Evolutionary conservation across 2,113 vertebrate species (phyloP), one percentile per base, ranked within the genome.

Genomic region (Corythoichthys intestinalis): DNA sequence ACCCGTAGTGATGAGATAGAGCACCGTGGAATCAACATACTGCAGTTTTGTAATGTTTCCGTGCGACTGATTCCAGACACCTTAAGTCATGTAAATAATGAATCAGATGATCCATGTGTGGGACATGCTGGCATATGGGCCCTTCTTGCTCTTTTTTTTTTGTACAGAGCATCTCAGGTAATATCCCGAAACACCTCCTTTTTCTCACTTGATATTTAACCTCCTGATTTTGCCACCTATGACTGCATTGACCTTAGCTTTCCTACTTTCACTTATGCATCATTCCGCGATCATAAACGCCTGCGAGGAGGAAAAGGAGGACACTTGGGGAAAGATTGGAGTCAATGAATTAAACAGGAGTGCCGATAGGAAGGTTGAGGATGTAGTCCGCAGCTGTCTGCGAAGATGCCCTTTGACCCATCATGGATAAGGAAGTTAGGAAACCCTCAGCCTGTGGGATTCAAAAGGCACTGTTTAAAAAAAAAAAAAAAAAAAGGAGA

Each of bases 71-170:
- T 69, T 82, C 37, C 74, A 81, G 84, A 86, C 80, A 87, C 83
- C 84, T 91, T 85, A 83, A 86, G 78, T 88, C 78, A 69, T 84
- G 82, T 91, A 90, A 91, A 91, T 91, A 91, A 91, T 91, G 84
- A 87, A 91, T 90, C 83, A 78, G 84, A 77, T 78, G 78, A 81
- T 83, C 80, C 83, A 66, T 35, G 67, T 66, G 48, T 66, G 79
- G 60, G 72, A 80, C 78, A 61, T 14, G n/a, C 69, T 83, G 76
- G 82, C 75, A 75, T 77, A 82, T 73, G 80, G 80, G 63, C 56
- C 50, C 66, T 65, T 74, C 70, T 83, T 65, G 56, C 70, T 69
- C 52, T 62, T 70, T 66, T 58, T 78, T 63, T 44, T 44, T 44
- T 1, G 0, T 37, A 28, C 58, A 57, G 64, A 13, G 20, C 66